A percentile compares a stretch with the other conserved stretches of the same genome.
Evolutionary conservation across 2,113 vertebrate species (phyloP).

Genomic region (Coptodon rendalli): DNA sequence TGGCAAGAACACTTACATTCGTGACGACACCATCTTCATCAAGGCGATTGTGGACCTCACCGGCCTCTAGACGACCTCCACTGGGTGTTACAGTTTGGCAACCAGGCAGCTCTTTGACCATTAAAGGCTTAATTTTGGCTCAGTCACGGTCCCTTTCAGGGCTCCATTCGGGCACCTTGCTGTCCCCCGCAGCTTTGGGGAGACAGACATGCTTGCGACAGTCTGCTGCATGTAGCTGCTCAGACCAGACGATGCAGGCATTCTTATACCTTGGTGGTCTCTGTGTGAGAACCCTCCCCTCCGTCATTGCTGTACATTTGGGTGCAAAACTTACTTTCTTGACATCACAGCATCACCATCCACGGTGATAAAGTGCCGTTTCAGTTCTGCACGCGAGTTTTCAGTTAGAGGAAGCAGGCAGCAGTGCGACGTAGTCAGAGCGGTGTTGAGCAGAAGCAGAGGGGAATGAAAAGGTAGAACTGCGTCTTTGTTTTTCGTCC

Average conservation of each 20-base stretch:
- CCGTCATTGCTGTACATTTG: conserved; percentile 33
- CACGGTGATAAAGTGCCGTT: neutral
- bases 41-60: conserved; percentile 97
- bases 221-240: conserved; percentile 34
- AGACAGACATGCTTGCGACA: conserved; percentile 18
- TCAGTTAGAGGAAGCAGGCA: neutral
- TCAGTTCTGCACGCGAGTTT: neutral
- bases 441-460: neutral
- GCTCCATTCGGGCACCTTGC: conserved; percentile 7
- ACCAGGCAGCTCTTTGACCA: conserved; percentile 44
- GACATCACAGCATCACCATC: neutral
- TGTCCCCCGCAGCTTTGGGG: conserved; percentile 35
- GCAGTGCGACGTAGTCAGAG: neutral
- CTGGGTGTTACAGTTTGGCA: neutral
- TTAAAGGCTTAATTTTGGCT: conserved; percentile 36
- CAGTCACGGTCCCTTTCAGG: conserved; percentile 5
- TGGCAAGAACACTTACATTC: conserved; percentile 87
- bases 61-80: conserved; percentile 74
- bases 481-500: neutral
- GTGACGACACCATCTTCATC: conserved; percentile 95
- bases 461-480: neutral
- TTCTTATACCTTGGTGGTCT: neutral
- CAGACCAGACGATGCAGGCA: neutral
- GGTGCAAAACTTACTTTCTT: conserved; percentile 20
- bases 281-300: neutral